Evolutionary conservation across 2,797 vertebrate species (phyloP), one percentile per base, ranked within the genome.

Genomic region (Arctocebus calabarensis): DNA sequence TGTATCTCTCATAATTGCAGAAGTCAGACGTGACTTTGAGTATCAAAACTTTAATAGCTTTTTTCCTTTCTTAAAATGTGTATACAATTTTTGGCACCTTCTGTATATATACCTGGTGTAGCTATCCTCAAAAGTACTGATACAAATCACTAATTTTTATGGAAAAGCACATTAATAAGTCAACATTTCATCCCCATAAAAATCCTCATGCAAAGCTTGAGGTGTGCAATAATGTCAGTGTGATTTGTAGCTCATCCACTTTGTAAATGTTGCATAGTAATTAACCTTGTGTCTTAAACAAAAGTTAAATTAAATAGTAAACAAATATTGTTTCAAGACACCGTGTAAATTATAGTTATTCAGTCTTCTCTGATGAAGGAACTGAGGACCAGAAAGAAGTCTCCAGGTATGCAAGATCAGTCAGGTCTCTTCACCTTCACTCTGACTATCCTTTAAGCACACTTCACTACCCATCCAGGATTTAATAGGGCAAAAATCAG

Each of bases 281-380:
- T 97, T 97, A 97, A 95, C 68, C 82, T 87, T 88, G 62, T 90
- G 96, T 96, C 89, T 90, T 96, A 84, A 97, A 96, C 91, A 96
- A 78, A 86, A 45, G n/a, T 74, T 94, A 77, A 92, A 88, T 84
- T 45, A 96, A 55, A 85, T 96, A 96, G 82, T 57, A 34, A 61
- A 61, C 57, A 73, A 74, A 19, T 16, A 37, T 23, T 14, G 9
- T 22, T 68, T 90, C 34, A 64, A 62, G 11, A 61, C 75, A 91
- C n/a, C 37, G 75, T 52, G 59, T 88, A 81, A 88, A 85, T 64
- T 61, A 59, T 43, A 10, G 82, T 17, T 16, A 45, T 5, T 6
- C 0, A 8, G 13, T 29, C 32, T 83, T 45, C 16, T 82, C 17
- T 20, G 4, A 20, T 40, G 34, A 79, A 68, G 22, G 86, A 45